phyloP scores from a whole-genome alignment of 2,113 vertebrate genomes.

The Nothocercus nigrocapillus region DNA sequence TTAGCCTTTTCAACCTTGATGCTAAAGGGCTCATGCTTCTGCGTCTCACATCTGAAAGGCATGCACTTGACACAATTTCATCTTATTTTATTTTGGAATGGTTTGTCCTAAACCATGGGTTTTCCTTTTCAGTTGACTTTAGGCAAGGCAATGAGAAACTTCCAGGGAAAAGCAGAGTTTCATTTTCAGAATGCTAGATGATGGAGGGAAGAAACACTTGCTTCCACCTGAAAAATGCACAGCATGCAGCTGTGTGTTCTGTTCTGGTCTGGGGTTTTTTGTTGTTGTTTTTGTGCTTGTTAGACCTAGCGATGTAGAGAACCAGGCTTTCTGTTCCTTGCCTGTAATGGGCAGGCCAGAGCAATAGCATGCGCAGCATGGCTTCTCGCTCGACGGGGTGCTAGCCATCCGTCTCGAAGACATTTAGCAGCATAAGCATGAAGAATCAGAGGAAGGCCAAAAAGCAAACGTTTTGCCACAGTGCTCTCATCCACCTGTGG shows the following conservation, averaged over 20 bases:
- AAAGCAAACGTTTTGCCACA: background rate
- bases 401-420: background rate
- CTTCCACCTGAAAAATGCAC: background rate
- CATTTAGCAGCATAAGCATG: background rate
- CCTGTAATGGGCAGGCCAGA: constrained; percentile 41
- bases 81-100: background rate
- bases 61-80: background rate
- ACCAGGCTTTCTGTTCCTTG: constrained; percentile 35
- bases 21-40: background rate
- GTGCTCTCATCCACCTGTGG: background rate
- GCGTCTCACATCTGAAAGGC: background rate
- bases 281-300: background rate
- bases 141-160: constrained; percentile 45
- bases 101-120: background rate
- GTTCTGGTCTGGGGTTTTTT: constrained; percentile 9
- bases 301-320: constrained; percentile 28
- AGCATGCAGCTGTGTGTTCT: background rate
- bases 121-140: constrained; percentile 33
- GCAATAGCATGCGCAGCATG: constrained; percentile 1
- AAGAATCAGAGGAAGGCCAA: background rate
- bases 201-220: constrained; percentile 25
- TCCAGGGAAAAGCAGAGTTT: constrained; percentile 47
- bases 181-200: constrained; percentile 37
- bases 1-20: background rate
- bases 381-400: background rate